phyloP scores from a whole-genome alignment of 2,888 invertebrate genomes.

The Boloria selene region DNA sequence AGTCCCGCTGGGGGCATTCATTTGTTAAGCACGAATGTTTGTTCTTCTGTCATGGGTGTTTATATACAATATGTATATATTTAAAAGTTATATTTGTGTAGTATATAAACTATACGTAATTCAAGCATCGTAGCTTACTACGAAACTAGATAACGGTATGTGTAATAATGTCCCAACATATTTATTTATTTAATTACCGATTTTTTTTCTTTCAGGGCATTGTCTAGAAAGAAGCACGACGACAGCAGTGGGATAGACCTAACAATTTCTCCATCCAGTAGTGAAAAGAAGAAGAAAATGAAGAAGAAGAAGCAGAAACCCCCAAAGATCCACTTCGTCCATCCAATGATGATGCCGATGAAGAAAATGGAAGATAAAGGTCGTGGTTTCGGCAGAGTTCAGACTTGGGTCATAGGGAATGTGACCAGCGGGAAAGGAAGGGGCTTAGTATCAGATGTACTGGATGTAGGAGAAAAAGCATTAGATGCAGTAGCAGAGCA shows the following conservation, averaged over 20 bases:
- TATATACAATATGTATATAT: too few relatives aligned
- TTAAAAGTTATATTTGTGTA: too few relatives aligned
- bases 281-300: conserved; percentile 62
- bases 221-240: conserved; percentile 57
- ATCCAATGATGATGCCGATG: conserved; percentile 59
- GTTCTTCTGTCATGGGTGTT: too few relatives aligned
- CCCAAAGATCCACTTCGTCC: conserved; percentile 67
- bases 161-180: too few relatives aligned
- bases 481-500: conserved; percentile 66
- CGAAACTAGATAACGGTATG: too few relatives aligned
- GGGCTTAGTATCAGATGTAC: conserved; percentile 58
- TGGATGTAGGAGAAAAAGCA: conserved; percentile 63
- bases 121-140: too few relatives aligned
- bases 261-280: conserved; percentile 60
- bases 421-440: conserved; percentile 43
- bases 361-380: conserved; percentile 63
- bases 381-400: conserved; percentile 54
- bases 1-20: too few relatives aligned
- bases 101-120: too few relatives aligned
- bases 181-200: too few relatives aligned
- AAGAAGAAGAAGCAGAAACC: conserved; percentile 72
- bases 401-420: conserved; percentile 66
- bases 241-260: conserved; percentile 69
- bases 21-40: too few relatives aligned
- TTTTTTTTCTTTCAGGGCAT: conserved; percentile 51